Base-by-base conservation (phyloP, 2,797 vertebrate genomes). In the Falco concolor region DNA sequence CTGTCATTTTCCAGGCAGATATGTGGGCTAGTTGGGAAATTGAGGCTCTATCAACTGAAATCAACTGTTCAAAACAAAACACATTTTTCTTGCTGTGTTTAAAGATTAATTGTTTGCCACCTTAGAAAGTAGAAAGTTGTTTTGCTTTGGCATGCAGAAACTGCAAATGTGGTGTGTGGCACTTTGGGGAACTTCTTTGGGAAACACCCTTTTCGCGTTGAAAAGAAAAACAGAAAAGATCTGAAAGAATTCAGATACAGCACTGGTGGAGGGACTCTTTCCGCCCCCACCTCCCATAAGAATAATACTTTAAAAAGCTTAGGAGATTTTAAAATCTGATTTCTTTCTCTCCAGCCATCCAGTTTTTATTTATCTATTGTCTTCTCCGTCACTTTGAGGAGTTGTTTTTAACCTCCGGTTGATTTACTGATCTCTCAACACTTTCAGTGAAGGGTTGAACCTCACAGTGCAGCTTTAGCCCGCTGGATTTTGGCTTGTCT, bases 221-320 rank as follows among this genome's bases (percentile, higher is more conserved):
- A 7, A 89, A 88, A 78, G 20, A 74, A 64, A 90, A 93, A 13
- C 16, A 81, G 80, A 61, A 88, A n/a, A 85, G 20, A 28, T 73
- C 44, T 65, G 49, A 81, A 91, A 73, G 59, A 86, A 54, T 0
- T 5, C 22, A 78, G 21, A 20, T 30, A 68, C 6, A 57, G 9
- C 19, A 68, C 19, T 54, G 54, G 9, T 63, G 61, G 25, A 84
- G 9, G 13, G 25, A 73, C 19, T 65, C 28, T 52, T 11, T 65
- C 5, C 5, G 11, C 1, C 1, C 14, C 21, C 1, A 9, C 5
- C 7, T 10, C 42, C 42, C 40, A 10, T 21, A 4, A 32, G 11
- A 94, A 81, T 28, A 73, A 28, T 65, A 57, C 40, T 65, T 83
- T n/a, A n/a, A 32, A 89, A 90, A 84, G 23, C 8, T 13, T 59